These are phyloP conservation scores for Bryconaethiops microstoma DNA, from an alignment of 2,797 vertebrate genomes.

Conservation along the genomic window DNA sequence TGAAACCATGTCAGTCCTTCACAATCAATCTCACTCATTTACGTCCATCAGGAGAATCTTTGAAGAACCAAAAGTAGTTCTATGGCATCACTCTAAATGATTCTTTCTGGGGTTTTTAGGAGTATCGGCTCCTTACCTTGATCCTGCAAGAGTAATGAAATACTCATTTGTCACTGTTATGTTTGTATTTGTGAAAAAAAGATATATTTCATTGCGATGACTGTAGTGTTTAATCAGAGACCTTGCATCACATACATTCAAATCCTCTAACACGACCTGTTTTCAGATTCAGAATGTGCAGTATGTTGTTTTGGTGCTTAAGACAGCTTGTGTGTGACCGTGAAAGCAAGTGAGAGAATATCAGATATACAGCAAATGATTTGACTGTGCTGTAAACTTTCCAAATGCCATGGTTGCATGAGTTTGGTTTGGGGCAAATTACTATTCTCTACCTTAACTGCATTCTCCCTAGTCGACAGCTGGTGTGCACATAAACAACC, in stretches of 20 bases:
- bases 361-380: background rate
- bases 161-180: constrained; percentile 10
- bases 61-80: too few species aligned
- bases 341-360: background rate
- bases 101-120: background rate
- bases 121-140: background rate
- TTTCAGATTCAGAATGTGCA: background rate
- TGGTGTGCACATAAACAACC: constrained; percentile 18
- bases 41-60: too few species aligned
- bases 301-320: constrained; percentile 6
- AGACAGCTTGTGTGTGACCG: background rate
- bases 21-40: too few species aligned
- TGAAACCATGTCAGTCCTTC: too few species aligned
- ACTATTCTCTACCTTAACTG: background rate
- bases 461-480: constrained; percentile 3
- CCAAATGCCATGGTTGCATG: background rate
- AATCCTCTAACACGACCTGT: too few species aligned
- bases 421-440: constrained; percentile 9
- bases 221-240: background rate
- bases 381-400: constrained; percentile 26
- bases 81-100: background rate
- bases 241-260: constrained; percentile 1
- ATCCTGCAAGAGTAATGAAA: constrained; percentile 33
- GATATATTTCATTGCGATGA: background rate
- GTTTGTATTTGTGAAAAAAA: too few species aligned